Conservation (phyloP, 2,113 vertebrate species). For the Synchiropus splendidus region DNA sequence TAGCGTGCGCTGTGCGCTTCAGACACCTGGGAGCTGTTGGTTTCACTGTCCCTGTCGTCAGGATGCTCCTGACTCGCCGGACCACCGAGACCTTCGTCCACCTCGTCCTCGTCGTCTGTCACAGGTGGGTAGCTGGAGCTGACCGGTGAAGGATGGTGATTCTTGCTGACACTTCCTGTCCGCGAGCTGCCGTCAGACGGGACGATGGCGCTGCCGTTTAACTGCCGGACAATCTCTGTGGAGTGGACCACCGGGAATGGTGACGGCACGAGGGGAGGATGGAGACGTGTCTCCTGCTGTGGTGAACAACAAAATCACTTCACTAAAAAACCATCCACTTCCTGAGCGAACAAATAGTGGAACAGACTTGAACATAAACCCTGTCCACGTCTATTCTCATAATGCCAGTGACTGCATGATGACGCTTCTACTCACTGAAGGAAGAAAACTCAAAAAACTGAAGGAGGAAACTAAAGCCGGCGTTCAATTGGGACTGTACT, state of each 20-base stretch:
- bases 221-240: conserved; percentile 31
- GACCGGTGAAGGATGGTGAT: conserved; percentile 31
- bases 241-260: conserved; percentile 27
- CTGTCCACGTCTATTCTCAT: too few relatives aligned
- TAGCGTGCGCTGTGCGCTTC: conserved; percentile 72
- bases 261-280: conserved; percentile 47
- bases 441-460: too few relatives aligned
- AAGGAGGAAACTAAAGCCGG: too few relatives aligned
- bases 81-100: conserved; percentile 51
- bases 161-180: conserved; percentile 30
- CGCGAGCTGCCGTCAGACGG: conserved; percentile 26
- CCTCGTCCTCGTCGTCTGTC: conserved; percentile 60
- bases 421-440: too few relatives aligned
- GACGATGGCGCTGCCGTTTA: conserved; percentile 47
- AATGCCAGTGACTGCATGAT: too few relatives aligned
- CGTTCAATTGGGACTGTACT: too few relatives aligned
- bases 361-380: too few relatives aligned
- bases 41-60: conserved; percentile 64
- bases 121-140: conserved; percentile 36
- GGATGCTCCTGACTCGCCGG: conserved; percentile 43
- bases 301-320: conserved; percentile 4
- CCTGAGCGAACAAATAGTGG: too few relatives aligned
- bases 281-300: conserved; percentile 49
- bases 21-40: conserved; percentile 71
- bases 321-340: too few relatives aligned